A percentile compares a stretch with the other conserved stretches of the same genome.
phyloP scores from a whole-genome alignment of 1,140 invertebrate genomes.

The Lordiphosa stackelbergi region DNA sequence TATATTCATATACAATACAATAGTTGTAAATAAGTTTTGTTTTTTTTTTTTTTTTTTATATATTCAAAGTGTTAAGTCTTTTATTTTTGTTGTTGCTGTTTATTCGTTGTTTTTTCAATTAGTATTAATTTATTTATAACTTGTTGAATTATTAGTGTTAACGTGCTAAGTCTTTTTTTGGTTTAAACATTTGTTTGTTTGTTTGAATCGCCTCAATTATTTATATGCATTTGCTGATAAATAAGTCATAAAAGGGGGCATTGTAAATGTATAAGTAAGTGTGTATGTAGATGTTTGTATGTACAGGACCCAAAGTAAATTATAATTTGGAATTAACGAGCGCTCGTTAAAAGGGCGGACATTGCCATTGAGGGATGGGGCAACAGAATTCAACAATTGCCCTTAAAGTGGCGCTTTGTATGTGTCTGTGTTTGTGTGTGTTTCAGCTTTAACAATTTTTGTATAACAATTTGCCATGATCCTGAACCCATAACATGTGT shows the following conservation, averaged over 20 bases:
- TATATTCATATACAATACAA: conserved; percentile 35
- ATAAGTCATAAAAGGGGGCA: conserved; percentile 5
- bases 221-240: conserved; percentile 16
- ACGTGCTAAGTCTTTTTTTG: conserved; percentile 70
- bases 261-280: not conserved
- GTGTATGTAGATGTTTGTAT: conserved; percentile 18
- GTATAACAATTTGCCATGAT: conserved; percentile 59
- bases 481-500: conserved; percentile 40
- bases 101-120: conserved; percentile 38
- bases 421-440: conserved; percentile 22
- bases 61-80: conserved; percentile 73
- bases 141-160: conserved; percentile 62
- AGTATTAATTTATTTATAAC: conserved; percentile 37
- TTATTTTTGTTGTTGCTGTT: conserved; percentile 69
- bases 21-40: conserved; percentile 66
- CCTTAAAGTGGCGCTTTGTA: conserved; percentile 54
- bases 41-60: conserved; percentile 35
- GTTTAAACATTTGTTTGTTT: conserved; percentile 6
- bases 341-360: conserved; percentile 66
- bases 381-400: conserved; percentile 70
- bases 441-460: conserved; percentile 65
- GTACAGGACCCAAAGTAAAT: conserved; percentile 21
- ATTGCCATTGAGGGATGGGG: conserved; percentile 33
- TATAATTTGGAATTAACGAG: conserved; percentile 41
- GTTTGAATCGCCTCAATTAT: conserved; percentile 35